A percentile compares a stretch with the other conserved stretches of the same genome.
Conservation (phyloP, 2,888 invertebrate species). For the Eristalinus aeneus region DNA sequence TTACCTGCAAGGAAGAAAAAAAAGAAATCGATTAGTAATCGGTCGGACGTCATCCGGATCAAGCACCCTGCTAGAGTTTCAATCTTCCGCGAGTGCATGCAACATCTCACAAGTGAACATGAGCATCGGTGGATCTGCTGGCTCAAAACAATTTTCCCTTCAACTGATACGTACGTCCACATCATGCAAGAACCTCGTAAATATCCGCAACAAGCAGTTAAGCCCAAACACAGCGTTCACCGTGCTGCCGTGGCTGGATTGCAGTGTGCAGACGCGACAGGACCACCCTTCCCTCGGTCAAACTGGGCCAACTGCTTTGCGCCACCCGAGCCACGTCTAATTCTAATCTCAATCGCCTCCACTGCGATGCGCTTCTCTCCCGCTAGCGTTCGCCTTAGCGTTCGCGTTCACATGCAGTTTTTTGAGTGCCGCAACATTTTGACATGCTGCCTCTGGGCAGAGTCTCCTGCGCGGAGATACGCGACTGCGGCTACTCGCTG, state of each 20-base stretch:
- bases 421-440: conserved; percentile 60
- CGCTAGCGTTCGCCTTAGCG: conserved; percentile 1
- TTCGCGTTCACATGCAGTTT: conserved; percentile 38
- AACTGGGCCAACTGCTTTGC: conserved; percentile 62
- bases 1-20: background rate
- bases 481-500: conserved; percentile 30
- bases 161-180: conserved; percentile 60
- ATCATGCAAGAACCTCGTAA: conserved; percentile 62
- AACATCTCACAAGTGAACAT: background rate
- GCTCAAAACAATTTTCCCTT: conserved; percentile 43
- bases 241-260: background rate
- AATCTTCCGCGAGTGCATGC: background rate
- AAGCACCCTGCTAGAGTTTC: background rate
- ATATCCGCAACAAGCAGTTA: conserved; percentile 27
- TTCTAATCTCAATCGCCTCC: conserved; percentile 47
- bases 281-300: conserved; percentile 62
- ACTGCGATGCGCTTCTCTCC: conserved; percentile 2
- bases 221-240: conserved; percentile 11
- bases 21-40: background rate
- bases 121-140: conserved; percentile 28
- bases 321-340: conserved; percentile 55
- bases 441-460: conserved; percentile 46
- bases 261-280: conserved; percentile 11
- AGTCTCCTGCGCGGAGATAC: conserved; percentile 43
- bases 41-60: background rate